phyloP scores from a whole-genome alignment of 1,140 invertebrate genomes.

The Pemphigus obesinymphae region DNA sequence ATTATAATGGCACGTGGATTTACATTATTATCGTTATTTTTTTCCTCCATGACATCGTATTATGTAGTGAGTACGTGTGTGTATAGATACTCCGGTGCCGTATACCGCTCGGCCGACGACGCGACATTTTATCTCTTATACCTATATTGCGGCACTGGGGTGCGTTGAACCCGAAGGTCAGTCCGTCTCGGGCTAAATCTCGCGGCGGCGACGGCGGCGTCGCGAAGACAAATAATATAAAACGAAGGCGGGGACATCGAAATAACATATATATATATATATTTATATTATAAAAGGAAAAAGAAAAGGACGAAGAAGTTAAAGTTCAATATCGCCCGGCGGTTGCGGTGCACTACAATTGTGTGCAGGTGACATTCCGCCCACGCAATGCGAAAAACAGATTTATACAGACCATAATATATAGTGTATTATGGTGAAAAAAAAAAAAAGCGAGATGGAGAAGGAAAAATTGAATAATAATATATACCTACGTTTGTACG shows the following conservation, averaged over 20 bases:
- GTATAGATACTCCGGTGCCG: too few relatives aligned
- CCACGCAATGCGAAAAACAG: neutral
- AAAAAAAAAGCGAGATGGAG: neutral
- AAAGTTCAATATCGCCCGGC: slow-evolving; percentile 6
- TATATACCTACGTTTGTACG: too few relatives aligned
- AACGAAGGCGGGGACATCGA: too few relatives aligned
- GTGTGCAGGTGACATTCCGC: neutral
- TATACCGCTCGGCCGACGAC: neutral
- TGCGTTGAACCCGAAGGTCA: slow-evolving; percentile 40
- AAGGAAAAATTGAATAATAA: neutral
- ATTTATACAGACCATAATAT: neutral
- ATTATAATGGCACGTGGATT: neutral
- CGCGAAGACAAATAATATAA: neutral
- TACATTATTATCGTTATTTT: slow-evolving; percentile 11
- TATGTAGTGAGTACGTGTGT: neutral
- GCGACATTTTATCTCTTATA: neutral
- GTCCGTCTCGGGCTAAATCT: neutral
- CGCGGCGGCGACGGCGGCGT: neutral
- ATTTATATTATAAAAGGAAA: neutral
- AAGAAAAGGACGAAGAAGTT: neutral
- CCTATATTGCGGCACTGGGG: neutral
- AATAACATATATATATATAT: neutral
- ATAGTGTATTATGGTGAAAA: too few relatives aligned
- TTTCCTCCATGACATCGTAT: neutral
- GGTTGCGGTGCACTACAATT: neutral